A percentile compares a stretch with the other conserved stretches of the same genome.
phyloP scores from a whole-genome alignment of 2,113 vertebrate species.

The Eptesicus fuscus region DNA sequence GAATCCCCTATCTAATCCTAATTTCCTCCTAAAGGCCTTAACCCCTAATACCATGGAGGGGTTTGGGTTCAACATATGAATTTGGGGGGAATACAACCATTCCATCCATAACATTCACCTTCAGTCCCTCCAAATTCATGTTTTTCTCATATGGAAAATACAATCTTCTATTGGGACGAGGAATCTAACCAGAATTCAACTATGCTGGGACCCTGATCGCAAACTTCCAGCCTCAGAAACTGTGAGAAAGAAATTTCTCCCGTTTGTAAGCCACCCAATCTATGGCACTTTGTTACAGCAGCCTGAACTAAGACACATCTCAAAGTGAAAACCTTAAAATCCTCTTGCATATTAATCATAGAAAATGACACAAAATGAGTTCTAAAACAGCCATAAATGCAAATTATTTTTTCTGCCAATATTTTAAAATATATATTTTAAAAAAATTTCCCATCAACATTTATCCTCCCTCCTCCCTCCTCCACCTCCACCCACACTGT shows the following conservation, averaged over 20 bases:
- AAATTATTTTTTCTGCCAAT: neutral
- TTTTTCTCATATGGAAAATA: neutral
- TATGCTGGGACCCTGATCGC: neutral
- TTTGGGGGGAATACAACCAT: neutral
- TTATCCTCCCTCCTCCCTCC: neutral
- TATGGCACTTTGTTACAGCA: neutral
- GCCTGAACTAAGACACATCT: neutral
- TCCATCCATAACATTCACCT: neutral
- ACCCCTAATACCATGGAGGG: neutral
- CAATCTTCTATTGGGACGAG: neutral
- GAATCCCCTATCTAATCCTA: neutral
- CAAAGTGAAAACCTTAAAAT: neutral
- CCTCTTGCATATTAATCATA: neutral
- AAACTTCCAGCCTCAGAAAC: neutral
- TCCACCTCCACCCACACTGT: neutral
- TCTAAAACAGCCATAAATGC: slow-evolving; percentile 16
- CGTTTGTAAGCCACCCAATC: neutral
- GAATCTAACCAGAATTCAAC: neutral
- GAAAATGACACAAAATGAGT: neutral
- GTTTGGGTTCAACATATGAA: neutral
- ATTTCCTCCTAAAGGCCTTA: neutral
- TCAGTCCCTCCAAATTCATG: neutral
- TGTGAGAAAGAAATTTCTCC: neutral
- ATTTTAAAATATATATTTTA: neutral
- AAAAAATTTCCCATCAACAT: neutral